phyloP scores from a whole-genome alignment of 2,888 invertebrate species.

The Drosophila algonquin region DNA sequence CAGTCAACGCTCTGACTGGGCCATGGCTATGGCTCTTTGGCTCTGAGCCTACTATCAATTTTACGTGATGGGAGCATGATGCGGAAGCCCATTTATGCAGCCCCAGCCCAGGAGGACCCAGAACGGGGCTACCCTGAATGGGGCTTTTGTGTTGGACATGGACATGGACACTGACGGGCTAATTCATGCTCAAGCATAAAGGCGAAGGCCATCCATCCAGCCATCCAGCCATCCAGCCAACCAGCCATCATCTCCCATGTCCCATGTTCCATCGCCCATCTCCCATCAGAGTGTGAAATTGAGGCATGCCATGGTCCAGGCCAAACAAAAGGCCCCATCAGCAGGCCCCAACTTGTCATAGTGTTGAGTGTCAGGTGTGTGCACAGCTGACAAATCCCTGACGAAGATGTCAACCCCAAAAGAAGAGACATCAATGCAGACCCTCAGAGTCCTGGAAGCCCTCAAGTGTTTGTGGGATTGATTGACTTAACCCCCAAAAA shows the following conservation, averaged over 20 bases:
- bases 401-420: conserved; percentile 32
- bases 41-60: conserved; percentile 63
- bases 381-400: conserved; percentile 54
- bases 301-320: conserved; percentile 15
- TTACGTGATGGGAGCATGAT: conserved; percentile 45
- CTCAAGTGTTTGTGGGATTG: not conserved
- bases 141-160: conserved; percentile 55
- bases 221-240: too few species aligned
- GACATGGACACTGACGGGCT: conserved; percentile 66
- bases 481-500: not conserved
- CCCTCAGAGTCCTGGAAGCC: not conserved
- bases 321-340: conserved; percentile 20
- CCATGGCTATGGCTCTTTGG: too few species aligned
- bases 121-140: conserved; percentile 22
- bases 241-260: not conserved
- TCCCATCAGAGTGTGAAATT: conserved; percentile 25
- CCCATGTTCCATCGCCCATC: not conserved
- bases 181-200: conserved; percentile 57
- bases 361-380: conserved; percentile 36
- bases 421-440: not conserved
- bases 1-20: conserved; percentile 52
- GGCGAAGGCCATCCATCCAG: conserved; percentile 6
- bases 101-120: too few species aligned
- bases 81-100: conserved; percentile 40
- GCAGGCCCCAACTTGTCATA: conserved; percentile 32